Evolutionary conservation across 1,140 invertebrate species (phyloP).

Genomic region (Aphis craccivora): DNA sequence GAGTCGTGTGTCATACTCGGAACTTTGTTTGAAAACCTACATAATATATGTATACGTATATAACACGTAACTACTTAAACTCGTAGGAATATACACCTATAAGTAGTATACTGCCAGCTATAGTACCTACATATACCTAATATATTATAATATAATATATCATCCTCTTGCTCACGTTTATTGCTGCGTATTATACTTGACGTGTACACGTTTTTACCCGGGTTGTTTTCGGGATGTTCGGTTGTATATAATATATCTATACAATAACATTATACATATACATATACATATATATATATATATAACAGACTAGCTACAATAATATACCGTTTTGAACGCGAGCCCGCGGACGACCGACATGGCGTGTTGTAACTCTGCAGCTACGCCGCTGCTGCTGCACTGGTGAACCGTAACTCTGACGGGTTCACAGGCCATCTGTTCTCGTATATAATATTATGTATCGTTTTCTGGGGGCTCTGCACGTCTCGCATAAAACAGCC

Average conservation of each 20-base stretch:
- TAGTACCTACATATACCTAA: too few relatives aligned
- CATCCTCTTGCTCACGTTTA: neutral
- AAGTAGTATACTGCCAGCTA: too few relatives aligned
- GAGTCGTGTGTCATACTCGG: neutral
- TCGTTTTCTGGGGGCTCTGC: neutral
- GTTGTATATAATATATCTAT: neutral
- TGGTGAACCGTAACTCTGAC: constrained; percentile 50
- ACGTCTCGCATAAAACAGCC: neutral
- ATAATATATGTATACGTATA: neutral
- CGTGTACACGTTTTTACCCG: neutral
- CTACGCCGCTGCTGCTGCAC: neutral
- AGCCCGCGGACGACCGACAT: neutral
- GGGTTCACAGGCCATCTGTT: constrained; percentile 44
- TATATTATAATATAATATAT: constrained; percentile 10
- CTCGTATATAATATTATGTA: neutral
- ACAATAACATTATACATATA: neutral
- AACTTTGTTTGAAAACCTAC: neutral
- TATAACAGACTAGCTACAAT: neutral
- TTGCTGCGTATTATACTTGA: neutral
- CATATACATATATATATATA: neutral
- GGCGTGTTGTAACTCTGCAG: neutral
- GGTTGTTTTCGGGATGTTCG: neutral
- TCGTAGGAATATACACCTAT: neutral
- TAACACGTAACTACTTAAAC: neutral
- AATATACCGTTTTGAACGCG: neutral